Percentiles rank a stretch among this genome's conserved stretches.
Evolutionary conservation across 2,797 vertebrate species (phyloP).

Genomic region (Heteromormyrus szaboi): DNA sequence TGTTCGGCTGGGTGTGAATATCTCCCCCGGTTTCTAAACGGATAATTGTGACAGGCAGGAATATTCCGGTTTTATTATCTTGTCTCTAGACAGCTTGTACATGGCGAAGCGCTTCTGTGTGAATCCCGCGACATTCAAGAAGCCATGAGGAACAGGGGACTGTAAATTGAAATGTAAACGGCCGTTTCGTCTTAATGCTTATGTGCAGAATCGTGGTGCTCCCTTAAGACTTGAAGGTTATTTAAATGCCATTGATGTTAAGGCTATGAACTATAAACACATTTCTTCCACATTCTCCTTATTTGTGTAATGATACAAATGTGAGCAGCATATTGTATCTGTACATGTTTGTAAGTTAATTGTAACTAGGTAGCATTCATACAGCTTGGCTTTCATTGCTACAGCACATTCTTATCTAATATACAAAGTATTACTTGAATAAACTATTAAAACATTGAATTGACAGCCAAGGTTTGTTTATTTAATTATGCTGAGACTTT

Average conservation of each 20-base stretch:
- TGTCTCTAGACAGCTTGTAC: neutral
- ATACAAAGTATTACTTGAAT: conserved; percentile 15
- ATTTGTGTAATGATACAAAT: conserved; percentile 19
- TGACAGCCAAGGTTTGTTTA: neutral
- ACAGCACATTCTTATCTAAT: conserved; percentile 12
- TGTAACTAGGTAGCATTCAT: neutral
- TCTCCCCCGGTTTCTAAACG: neutral
- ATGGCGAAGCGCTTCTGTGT: neutral
- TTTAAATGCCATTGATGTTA: conserved; percentile 11
- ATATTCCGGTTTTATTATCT: neutral
- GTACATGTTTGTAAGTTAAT: conserved; percentile 10
- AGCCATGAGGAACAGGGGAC: conserved; percentile 2
- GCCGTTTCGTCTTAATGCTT: neutral
- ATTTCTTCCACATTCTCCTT: neutral
- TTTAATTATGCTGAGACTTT: neutral
- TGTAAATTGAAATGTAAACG: neutral
- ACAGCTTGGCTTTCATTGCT: conserved; percentile 12
- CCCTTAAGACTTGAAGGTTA: conserved; percentile 17
- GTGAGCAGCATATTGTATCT: conserved; percentile 4
- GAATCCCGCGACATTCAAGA: neutral
- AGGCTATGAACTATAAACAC: neutral
- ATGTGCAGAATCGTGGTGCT: neutral
- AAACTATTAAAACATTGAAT: conserved; percentile 12
- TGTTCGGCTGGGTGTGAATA: neutral
- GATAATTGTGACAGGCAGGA: neutral